A percentile compares a stretch with the other conserved stretches of the same genome.
Conservation (phyloP, 37 sponge, comb jelly and placozoan genomes). For the Haliclona indistincta region DNA sequence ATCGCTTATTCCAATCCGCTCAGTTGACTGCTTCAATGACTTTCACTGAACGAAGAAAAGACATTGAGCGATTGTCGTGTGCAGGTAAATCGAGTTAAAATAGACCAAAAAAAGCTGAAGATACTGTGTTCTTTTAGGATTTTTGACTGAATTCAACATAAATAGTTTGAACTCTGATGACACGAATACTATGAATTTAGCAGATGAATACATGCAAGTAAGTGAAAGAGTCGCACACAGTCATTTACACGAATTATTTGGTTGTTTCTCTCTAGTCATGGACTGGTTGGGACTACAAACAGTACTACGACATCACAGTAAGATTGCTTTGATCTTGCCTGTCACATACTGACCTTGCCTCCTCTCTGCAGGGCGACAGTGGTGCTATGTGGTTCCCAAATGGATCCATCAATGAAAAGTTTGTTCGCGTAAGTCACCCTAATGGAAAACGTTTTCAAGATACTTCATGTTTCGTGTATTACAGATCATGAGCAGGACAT, state of each 20-base stretch:
- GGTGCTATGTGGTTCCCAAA: constrained; percentile 57
- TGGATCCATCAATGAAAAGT: constrained; percentile 47
- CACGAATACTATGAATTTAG: constrained; percentile 41
- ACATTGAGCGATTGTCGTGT: constrained; percentile 68
- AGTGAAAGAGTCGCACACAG: background rate
- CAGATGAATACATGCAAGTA: constrained; percentile 59
- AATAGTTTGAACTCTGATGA: constrained; percentile 3
- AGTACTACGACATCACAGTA: constrained; percentile 70
- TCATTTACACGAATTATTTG: background rate
- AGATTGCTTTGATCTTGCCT: constrained; percentile 8
- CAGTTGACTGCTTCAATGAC: constrained; percentile 36
- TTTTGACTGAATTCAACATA: constrained; percentile 56
- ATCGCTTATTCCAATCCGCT: background rate
- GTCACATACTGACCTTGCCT: background rate
- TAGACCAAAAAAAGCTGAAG: background rate
- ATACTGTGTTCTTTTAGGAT: constrained; percentile 27
- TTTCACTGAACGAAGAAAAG: constrained; percentile 44
- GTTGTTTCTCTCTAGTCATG: constrained; percentile 57
- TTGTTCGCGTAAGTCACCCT: constrained; percentile 30
- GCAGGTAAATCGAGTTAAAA: constrained; percentile 29
- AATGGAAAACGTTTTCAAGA: background rate
- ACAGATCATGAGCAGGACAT: constrained; percentile 71
- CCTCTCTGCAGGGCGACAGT: constrained; percentile 28
- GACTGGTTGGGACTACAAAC: constrained; percentile 91
- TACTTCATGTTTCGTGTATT: background rate